phyloP scores from a whole-genome alignment of 2,888 invertebrate species.

The Hydriomena furcata region DNA sequence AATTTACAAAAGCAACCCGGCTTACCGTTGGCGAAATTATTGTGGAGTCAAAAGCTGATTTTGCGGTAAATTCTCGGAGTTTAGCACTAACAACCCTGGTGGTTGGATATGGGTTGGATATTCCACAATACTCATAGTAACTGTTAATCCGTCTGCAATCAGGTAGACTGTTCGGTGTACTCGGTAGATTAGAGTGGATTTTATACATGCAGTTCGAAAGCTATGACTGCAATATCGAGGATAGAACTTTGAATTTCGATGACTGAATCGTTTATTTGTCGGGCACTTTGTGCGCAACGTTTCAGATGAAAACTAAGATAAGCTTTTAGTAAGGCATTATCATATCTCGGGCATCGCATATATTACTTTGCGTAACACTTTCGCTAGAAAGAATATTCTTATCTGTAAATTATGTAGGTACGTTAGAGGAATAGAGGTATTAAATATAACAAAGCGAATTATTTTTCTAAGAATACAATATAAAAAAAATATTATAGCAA shows the following conservation, averaged over 20 bases:
- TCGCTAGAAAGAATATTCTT: too few relatives aligned
- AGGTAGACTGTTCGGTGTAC: slow-evolving; percentile 5
- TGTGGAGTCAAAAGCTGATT: slow-evolving; percentile 7
- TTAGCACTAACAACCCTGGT: slow-evolving; percentile 11
- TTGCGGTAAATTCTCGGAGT: neutral
- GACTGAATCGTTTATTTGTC: slow-evolving; percentile 4
- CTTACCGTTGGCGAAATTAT: slow-evolving; percentile 8
- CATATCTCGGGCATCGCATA: too few relatives aligned
- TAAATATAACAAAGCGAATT: too few relatives aligned
- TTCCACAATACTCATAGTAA: slow-evolving; percentile 1
- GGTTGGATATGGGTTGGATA: neutral
- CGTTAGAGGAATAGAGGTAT: too few relatives aligned
- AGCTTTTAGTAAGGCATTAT: too few relatives aligned
- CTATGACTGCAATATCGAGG: slow-evolving; percentile 16
- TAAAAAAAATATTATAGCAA: too few relatives aligned
- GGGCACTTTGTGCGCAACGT: slow-evolving; percentile 3
- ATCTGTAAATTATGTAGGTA: too few relatives aligned
- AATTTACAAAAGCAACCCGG: neutral
- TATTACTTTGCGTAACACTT: too few relatives aligned
- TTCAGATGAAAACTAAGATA: neutral
- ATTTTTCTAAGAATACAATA: too few relatives aligned
- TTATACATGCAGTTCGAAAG: slow-evolving; percentile 18
- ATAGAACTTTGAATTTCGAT: slow-evolving; percentile 16
- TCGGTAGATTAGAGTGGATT: slow-evolving; percentile 22
- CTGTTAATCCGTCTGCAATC: slow-evolving; percentile 1